A percentile compares a stretch with the other conserved stretches of the same genome.
These are phyloP conservation scores for Dicyrtomina minuta DNA, from an alignment of 2,888 invertebrate species.

Conservation along the genomic window DNA sequence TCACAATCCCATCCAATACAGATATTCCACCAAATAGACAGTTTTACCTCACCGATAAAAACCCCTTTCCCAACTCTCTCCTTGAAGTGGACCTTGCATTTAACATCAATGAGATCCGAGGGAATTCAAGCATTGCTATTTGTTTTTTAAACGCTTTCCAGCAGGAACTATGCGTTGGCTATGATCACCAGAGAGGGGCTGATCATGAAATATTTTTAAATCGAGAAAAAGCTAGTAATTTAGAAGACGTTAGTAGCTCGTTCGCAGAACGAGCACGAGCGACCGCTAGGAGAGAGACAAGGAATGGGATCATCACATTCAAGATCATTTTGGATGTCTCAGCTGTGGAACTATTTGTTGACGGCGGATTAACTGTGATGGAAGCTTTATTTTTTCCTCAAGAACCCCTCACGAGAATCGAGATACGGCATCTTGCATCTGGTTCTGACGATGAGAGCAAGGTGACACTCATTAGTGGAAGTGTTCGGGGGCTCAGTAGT, in stretches of 20 bases:
- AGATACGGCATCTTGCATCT: too few relatives aligned
- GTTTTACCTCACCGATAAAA: neutral
- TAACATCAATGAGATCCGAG: constrained; percentile 14
- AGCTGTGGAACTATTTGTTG: constrained; percentile 48
- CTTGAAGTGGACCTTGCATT: constrained; percentile 30
- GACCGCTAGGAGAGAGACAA: constrained; percentile 29
- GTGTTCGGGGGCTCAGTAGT: constrained; percentile 25
- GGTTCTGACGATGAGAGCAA: constrained; percentile 1
- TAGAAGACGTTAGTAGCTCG: constrained; percentile 27
- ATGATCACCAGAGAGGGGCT: constrained; percentile 18
- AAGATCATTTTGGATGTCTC: too few relatives aligned
- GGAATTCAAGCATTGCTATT: constrained; percentile 10
- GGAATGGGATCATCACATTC: constrained; percentile 20
- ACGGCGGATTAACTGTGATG: constrained; percentile 43
- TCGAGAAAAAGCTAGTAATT: too few relatives aligned
- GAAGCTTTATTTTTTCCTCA: constrained; percentile 44
- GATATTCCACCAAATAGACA: neutral
- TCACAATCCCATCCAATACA: neutral
- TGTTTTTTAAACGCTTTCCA: constrained; percentile 15
- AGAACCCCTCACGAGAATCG: too few relatives aligned
- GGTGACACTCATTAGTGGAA: neutral
- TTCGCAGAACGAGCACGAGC: constrained; percentile 26
- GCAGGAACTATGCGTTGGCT: constrained; percentile 37
- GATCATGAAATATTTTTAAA: constrained; percentile 43
- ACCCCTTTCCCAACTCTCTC: constrained; percentile 28